Evolutionary conservation across 1,140 invertebrate genomes (phyloP).

Genomic region (Helicoverpa zea): DNA sequence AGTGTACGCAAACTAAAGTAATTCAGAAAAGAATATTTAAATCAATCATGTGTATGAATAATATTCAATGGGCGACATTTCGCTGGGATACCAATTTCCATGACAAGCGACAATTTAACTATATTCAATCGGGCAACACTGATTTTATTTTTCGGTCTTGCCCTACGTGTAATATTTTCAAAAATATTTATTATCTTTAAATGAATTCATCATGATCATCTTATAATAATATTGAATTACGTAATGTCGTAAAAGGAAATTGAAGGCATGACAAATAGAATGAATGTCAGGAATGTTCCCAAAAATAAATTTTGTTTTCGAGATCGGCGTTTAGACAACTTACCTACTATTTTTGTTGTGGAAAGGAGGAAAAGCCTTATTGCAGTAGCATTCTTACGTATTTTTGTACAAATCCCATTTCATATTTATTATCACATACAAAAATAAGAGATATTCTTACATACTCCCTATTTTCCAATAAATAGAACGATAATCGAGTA

Average conservation of each 20-base stretch:
- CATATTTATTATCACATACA: no score
- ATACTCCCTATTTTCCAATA: background rate
- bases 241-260: background rate
- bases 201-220: conserved; percentile 1
- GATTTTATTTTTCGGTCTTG: conserved; percentile 26
- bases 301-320: no score
- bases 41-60: conserved; percentile 21
- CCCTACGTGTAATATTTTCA: no score
- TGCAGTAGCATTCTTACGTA: no score
- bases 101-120: conserved; percentile 44
- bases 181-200: background rate
- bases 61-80: conserved; percentile 29
- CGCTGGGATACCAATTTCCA: conserved; percentile 25
- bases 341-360: no score
- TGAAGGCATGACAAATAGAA: background rate
- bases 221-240: background rate
- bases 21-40: conserved; percentile 4
- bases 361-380: no score
- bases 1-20: conserved; percentile 11
- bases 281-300: no score
- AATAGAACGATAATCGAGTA: background rate
- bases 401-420: no score
- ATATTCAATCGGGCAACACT: conserved; percentile 38
- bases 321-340: no score
- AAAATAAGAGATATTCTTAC: no score